Conservation (phyloP, 2,797 vertebrate species). For the Numenius phaeopus region DNA sequence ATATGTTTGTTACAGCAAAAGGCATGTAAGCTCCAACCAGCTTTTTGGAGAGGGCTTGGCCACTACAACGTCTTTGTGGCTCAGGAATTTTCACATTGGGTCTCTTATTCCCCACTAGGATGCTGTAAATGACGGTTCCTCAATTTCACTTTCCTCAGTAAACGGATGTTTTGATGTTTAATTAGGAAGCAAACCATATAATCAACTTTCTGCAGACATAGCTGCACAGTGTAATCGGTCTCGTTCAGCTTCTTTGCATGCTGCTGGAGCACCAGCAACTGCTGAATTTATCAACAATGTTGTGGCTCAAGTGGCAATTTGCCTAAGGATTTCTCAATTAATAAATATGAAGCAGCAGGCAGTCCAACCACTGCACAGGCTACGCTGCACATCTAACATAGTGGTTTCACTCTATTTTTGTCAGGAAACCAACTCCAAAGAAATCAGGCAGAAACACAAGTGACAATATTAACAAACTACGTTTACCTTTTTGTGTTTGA, state of each 20-base stretch:
- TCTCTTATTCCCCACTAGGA: background rate
- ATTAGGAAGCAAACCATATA: constrained; percentile 58
- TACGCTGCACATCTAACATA: background rate
- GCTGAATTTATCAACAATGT: constrained; percentile 42
- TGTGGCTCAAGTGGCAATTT: constrained; percentile 37
- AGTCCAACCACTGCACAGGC: background rate
- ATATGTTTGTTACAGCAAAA: background rate
- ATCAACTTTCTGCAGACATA: constrained; percentile 34
- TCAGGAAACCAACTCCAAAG: background rate
- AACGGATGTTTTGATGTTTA: constrained; percentile 45
- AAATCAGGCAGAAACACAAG: background rate
- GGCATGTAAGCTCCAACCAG: background rate
- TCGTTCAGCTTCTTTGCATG: constrained; percentile 1
- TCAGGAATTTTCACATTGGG: background rate
- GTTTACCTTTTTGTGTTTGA: background rate
- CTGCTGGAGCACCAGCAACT: background rate
- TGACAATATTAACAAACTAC: background rate
- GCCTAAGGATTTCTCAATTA: constrained; percentile 45
- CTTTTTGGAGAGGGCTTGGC: background rate
- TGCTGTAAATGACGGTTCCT: background rate
- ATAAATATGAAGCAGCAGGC: constrained; percentile 58
- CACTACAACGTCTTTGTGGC: background rate
- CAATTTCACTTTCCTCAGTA: background rate
- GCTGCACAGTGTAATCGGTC: constrained; percentile 16
- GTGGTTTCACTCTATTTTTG: background rate